Percentiles rank a stretch among this genome's conserved stretches.
Evolutionary conservation across 1,140 invertebrate genomes (phyloP).

Genomic region (Cydia amplana): DNA sequence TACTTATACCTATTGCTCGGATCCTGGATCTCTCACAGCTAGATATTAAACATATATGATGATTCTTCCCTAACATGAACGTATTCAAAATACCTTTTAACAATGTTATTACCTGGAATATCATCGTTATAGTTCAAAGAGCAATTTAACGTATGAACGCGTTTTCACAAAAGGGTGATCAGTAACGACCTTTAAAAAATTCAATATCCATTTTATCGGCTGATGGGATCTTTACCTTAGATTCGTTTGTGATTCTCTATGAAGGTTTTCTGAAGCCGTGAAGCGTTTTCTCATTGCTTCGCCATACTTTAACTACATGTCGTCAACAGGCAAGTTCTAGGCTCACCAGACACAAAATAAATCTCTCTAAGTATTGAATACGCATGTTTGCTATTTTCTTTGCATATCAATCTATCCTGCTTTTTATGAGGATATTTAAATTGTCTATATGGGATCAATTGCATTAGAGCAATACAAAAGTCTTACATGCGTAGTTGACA

Average conservation of each 20-base stretch:
- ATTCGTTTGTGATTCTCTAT: not conserved
- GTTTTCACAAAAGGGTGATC: constrained; percentile 18
- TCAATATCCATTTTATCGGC: constrained; percentile 27
- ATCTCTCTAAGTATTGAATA: too few relatives aligned
- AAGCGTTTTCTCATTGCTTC: not conserved
- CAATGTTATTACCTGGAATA: not conserved
- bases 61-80: not conserved
- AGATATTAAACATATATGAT: not conserved
- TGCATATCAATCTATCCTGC: too few relatives aligned
- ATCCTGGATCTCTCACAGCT: too few relatives aligned
- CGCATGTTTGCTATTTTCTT: too few relatives aligned
- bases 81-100: not conserved
- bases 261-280: not conserved
- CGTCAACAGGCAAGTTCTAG: too few relatives aligned
- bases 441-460: too few relatives aligned
- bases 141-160: constrained; percentile 18
- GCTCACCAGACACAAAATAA: too few relatives aligned
- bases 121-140: constrained; percentile 3
- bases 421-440: too few relatives aligned
- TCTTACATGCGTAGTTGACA: too few relatives aligned
- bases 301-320: not conserved
- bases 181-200: constrained; percentile 17
- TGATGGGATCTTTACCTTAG: not conserved
- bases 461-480: too few relatives aligned
- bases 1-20: too few relatives aligned